Evolutionary conservation across 2,113 vertebrate species (phyloP), one percentile per base, ranked within the genome.

Genomic region (Strix aluco): DNA sequence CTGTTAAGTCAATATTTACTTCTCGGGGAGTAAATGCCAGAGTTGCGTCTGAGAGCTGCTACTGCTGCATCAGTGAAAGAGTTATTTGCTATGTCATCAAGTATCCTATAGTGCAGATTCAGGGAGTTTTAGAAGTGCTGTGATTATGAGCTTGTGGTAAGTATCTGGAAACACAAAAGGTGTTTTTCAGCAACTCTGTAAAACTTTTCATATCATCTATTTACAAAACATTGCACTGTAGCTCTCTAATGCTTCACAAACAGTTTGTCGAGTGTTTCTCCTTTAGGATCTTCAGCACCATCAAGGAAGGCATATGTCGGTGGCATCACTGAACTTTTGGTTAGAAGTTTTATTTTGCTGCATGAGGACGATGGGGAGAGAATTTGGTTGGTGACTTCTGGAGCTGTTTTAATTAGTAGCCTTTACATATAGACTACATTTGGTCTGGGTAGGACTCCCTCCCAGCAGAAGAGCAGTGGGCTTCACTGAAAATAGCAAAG

Each of bases 1-100:
- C 83, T 95, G 94, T 81, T 89, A 95, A 89, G 66, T 97, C 81
- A 95, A 77, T 91, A 91, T 95, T 96, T 95, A 77, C 70, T 94
- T 94, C 83, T 87, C 25, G 12, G 54, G 19, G 83, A 81, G 58
- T 85, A 66, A 92, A 73, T 88, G 62, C 58, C 42, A 89, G 61
- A 62, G 52, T 9, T 88, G 38, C 89, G 54, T 87, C 95, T 94
- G 81, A 72, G 61, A 87, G 62, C 90, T 94, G 67, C 96, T 81
- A 18, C 26, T 86, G 91, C 80, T 90, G 23, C 58, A 79, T 96
- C 83, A 63, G 6, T 83, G 86, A 57, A 87, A 88, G 93, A 94
- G 84, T 94, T 69, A 97, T 66, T 96, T 70, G 77, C 94, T 95
- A 29, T 88, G 84, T 70, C 96, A 79, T 84, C 71, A 89, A 89